Conservation (phyloP, 92 coral and sea anemone species). For the Bergia sp. region DNA sequence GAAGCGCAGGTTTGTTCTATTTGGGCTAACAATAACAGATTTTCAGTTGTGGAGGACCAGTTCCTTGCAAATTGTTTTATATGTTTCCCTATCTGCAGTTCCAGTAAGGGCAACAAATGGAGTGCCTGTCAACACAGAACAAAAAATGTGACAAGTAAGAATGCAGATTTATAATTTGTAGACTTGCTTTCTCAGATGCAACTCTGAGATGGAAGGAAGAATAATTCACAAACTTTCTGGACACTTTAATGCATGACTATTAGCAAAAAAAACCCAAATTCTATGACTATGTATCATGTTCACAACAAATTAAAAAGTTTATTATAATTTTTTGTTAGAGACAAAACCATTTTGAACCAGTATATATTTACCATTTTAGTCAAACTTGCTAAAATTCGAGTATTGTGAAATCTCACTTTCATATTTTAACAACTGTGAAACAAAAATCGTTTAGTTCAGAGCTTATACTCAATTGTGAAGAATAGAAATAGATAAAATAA, state of each 20-base stretch:
- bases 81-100: constrained; percentile 55
- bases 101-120: constrained; percentile 65
- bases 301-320: not conserved
- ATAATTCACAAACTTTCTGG: too few relatives aligned
- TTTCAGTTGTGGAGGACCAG: constrained; percentile 31
- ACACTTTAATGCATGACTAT: too few relatives aligned
- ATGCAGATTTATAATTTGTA: too few relatives aligned
- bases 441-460: too few relatives aligned
- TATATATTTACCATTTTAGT: not conserved
- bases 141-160: not conserved
- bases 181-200: too few relatives aligned
- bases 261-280: too few relatives aligned
- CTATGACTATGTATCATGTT: too few relatives aligned
- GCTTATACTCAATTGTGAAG: too few relatives aligned
- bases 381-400: not conserved
- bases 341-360: not conserved
- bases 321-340: not conserved
- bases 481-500: too few relatives aligned
- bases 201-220: too few relatives aligned
- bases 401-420: not conserved
- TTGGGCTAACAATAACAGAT: constrained; percentile 55
- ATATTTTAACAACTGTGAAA: too few relatives aligned
- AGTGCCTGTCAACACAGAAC: constrained; percentile 31
- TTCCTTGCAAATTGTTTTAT: constrained; percentile 15
- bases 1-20: constrained; percentile 44